Evolutionary conservation across 2,797 vertebrate genomes (phyloP).

Genomic region (Luscinia luscinia): DNA sequence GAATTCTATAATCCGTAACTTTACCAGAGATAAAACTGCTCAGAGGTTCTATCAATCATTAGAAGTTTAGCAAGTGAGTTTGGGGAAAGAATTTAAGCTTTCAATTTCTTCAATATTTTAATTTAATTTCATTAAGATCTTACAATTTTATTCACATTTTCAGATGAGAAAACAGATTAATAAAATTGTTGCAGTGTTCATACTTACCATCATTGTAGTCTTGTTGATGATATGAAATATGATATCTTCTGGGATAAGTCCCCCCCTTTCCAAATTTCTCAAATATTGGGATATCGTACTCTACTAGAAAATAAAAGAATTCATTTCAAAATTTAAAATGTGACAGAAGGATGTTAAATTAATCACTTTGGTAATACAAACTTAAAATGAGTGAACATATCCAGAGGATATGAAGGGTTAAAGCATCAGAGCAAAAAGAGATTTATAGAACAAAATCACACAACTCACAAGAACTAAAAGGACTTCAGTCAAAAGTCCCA

Average conservation of each 20-base stretch:
- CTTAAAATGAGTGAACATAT: not conserved
- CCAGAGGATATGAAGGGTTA: not conserved
- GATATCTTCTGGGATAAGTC: slow-evolving; percentile 94
- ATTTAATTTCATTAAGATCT: not conserved
- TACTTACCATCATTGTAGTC: slow-evolving; percentile 94
- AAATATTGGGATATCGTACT: slow-evolving; percentile 95
- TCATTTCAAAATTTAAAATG: not conserved
- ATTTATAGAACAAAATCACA: not conserved
- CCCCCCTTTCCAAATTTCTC: slow-evolving; percentile 98
- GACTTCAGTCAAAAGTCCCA: not conserved
- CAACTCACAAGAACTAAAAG: not conserved
- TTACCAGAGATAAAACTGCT: not conserved
- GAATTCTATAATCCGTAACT: not conserved
- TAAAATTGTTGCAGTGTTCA: not conserved
- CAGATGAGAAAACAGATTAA: not conserved
- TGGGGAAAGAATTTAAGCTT: not conserved
- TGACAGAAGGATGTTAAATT: not conserved
- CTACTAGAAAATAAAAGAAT: slow-evolving; percentile 71
- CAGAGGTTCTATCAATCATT: not conserved
- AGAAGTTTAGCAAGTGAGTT: not conserved
- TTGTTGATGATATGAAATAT: slow-evolving; percentile 91
- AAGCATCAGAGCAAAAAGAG: not conserved
- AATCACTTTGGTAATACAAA: not conserved
- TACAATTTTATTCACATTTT: not conserved
- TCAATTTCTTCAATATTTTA: not conserved